A percentile compares a stretch with the other conserved stretches of the same genome.
phyloP scores from a whole-genome alignment of 2,113 vertebrate genomes.

The Motacilla alba region DNA sequence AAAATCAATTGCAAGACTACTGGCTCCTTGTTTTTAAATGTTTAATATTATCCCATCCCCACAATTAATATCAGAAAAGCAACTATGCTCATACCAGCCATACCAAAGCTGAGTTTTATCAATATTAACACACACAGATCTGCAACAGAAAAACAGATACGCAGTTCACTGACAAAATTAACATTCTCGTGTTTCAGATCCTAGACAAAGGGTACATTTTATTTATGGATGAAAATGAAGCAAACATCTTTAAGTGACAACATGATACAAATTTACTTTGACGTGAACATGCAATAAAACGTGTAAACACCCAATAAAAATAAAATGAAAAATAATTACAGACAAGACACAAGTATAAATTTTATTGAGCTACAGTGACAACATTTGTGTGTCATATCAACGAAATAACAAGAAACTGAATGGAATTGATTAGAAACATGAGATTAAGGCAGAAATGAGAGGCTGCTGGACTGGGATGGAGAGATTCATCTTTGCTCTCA shows the following conservation, averaged over 20 bases:
- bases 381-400: not conserved
- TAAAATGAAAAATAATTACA: conserved; percentile 39
- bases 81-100: conserved; percentile 12
- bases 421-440: not conserved
- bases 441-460: not conserved
- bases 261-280: not conserved
- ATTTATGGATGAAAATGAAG: conserved; percentile 23
- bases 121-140: not conserved
- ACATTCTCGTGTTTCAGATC: not conserved
- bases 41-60: conserved; percentile 38
- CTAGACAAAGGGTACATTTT: not conserved
- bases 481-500: not conserved
- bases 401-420: not conserved
- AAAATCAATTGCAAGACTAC: conserved; percentile 52
- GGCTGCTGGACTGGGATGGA: not conserved
- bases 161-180: conserved; percentile 2
- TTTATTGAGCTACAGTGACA: conserved; percentile 28
- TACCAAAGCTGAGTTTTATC: not conserved
- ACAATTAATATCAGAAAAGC: conserved; percentile 28
- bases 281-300: not conserved
- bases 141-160: not conserved
- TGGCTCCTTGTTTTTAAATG: conserved; percentile 52
- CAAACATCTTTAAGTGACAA: conserved; percentile 1
- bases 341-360: conserved; percentile 4
- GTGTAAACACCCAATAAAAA: conserved; percentile 27